Conservation (phyloP, 2,888 invertebrate genomes). For the Epinotia bilunana region DNA sequence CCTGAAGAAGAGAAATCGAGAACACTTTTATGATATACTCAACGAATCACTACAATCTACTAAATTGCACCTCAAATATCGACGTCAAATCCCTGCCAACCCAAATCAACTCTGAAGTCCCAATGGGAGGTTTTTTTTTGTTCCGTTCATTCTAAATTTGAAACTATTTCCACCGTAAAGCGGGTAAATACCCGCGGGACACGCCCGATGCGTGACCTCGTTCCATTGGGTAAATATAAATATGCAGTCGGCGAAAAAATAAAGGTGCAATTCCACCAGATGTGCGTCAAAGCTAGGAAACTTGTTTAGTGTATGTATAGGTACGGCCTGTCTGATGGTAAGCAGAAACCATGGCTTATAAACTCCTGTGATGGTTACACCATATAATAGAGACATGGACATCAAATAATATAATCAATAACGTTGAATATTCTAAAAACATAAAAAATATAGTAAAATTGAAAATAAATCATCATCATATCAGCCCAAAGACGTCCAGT, state of each 20-base stretch:
- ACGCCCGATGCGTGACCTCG: slow-evolving; percentile 3
- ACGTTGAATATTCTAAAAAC: too few relatives aligned
- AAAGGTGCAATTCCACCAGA: background rate
- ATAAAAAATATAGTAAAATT: too few relatives aligned
- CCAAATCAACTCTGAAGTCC: background rate
- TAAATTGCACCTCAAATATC: too few relatives aligned
- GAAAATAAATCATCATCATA: too few relatives aligned
- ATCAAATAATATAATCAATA: too few relatives aligned
- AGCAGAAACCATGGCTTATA: too few relatives aligned
- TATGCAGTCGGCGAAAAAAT: background rate
- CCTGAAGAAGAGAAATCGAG: too few relatives aligned
- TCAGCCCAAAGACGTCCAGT: too few relatives aligned
- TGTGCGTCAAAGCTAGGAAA: background rate
- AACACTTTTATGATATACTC: too few relatives aligned
- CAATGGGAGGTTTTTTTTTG: background rate
- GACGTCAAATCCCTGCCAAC: background rate
- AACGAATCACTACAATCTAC: too few relatives aligned
- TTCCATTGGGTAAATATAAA: slow-evolving; percentile 1
- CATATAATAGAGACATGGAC: too few relatives aligned
- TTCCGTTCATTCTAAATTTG: background rate
- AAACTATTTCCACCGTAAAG: slow-evolving; percentile 1
- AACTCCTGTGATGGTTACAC: too few relatives aligned
- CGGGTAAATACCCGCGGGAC: slow-evolving; percentile 14
- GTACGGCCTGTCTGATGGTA: background rate
- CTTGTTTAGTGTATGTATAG: background rate